Base-by-base conservation (phyloP, 2,888 invertebrate species). In the Microctonus hyperodae region DNA sequence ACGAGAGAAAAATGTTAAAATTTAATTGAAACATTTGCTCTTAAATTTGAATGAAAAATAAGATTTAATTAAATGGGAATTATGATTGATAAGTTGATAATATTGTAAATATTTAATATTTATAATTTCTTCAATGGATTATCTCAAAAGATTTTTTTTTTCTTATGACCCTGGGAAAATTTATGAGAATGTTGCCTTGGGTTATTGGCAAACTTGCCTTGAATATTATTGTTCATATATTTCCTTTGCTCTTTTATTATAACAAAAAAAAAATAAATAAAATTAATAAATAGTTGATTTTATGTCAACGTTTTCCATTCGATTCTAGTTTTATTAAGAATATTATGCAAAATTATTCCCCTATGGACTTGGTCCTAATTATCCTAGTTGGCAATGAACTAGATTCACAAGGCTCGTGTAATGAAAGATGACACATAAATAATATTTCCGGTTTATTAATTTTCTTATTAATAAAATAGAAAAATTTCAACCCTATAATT, bases 131-230 rank as follows among this genome's bases (percentile, higher is more conserved):
- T 16, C 7, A n/a, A 44, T 9, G 16, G 44, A 44, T n/a, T n/a
- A 7, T 16, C 16, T 35, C 16, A 13, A 9, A 16, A 16, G 22
- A 31, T 10, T 33, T 56, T 56, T 56, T 56, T 48, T n/a, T 13
- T 3, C n/a, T 16, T 13, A 60, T 60, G 44, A 60, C 31, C 59
- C 44, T 44, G 59, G 48, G 13, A 6, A 25, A 58, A 22, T n/a
- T 55, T 40, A 48, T 60, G 48, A 16, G 16, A 48, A 25, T 40
- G 31, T 31, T 44, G 48, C 59, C 59, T 60, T 48, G 48, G 48
- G 59, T 48, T 48, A 48, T 48, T 40, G 28, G 44, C 28, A 44
- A 40, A 55, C 31, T 44, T 44, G 48, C 59, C 59, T 60, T 60
- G 59, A 60, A 40, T 48, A 40, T 13, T 33, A 11, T 23, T 23